A percentile compares a stretch with the other conserved stretches of the same genome.
Evolutionary conservation across 35 echinoderm and acorn worm genomes (phyloP).

Genomic region (Acanthaster planci): DNA sequence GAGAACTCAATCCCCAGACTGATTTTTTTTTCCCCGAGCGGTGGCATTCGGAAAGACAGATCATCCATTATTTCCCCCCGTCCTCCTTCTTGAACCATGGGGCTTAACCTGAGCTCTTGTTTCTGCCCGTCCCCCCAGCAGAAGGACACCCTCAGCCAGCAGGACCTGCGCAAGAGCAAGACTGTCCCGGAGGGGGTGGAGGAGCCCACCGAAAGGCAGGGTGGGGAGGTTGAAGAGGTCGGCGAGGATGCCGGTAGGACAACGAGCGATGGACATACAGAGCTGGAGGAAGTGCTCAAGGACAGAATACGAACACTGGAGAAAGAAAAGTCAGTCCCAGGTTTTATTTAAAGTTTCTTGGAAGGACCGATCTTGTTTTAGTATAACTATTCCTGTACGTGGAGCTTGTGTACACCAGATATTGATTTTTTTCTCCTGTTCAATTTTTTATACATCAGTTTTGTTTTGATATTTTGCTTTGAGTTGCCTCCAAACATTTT

Average conservation of each 20-base stretch:
- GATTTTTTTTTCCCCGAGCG: too few relatives aligned
- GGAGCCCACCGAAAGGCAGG: background rate
- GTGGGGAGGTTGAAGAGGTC: background rate
- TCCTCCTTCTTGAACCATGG: background rate
- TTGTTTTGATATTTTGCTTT: too few relatives aligned
- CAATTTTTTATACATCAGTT: too few relatives aligned
- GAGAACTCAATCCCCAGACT: too few relatives aligned
- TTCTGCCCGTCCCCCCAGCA: constrained; percentile 24
- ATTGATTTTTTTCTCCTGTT: too few relatives aligned
- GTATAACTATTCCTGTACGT: too few relatives aligned
- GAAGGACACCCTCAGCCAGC: constrained; percentile 13
- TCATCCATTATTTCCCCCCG: too few relatives aligned
- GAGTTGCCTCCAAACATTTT: too few relatives aligned
- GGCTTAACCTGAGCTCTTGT: background rate
- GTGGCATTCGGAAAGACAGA: too few relatives aligned
- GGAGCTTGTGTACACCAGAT: too few relatives aligned
- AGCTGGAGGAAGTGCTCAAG: constrained; percentile 60
- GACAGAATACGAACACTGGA: constrained; percentile 80
- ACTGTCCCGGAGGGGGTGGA: background rate
- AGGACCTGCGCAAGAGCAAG: constrained; percentile 3
- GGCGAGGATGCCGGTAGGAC: background rate
- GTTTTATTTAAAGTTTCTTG: background rate
- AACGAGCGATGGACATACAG: constrained; percentile 41
- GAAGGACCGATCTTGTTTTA: too few relatives aligned
- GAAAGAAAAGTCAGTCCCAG: constrained; percentile 81